A percentile compares a stretch with the other conserved stretches of the same genome.
These are phyloP conservation scores for Pollicipes pollicipes DNA, from an alignment of 1,140 invertebrate genomes.

Conservation along the genomic window DNA sequence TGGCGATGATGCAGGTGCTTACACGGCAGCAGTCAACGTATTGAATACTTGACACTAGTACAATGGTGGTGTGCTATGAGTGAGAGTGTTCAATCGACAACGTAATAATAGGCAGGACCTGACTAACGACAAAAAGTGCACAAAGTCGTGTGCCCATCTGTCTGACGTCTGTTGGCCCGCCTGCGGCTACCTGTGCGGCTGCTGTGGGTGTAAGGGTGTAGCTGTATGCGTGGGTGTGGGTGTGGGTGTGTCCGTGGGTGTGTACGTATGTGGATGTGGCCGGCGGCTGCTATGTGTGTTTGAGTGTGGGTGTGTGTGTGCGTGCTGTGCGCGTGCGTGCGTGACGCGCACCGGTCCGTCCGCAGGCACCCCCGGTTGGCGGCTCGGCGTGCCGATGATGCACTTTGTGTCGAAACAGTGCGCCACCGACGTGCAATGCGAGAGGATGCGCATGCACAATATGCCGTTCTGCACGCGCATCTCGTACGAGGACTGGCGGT, in stretches of 20 bases:
- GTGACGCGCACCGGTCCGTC: constrained; percentile 5
- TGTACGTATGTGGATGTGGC: constrained; percentile 12
- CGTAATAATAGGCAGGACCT: no score
- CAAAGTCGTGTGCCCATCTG: no score
- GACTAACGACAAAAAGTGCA: no score
- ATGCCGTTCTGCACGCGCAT: constrained; percentile 75
- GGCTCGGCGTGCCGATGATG: constrained; percentile 76
- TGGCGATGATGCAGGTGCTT: no score
- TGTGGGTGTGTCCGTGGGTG: background rate
- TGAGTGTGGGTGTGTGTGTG: background rate
- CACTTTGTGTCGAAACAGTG: constrained; percentile 87
- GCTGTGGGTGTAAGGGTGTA: constrained; percentile 6
- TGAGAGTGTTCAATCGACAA: no score
- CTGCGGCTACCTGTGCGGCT: constrained; percentile 6
- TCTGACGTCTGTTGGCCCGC: no score
- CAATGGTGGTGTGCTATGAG: no score
- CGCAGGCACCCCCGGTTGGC: constrained; percentile 83
- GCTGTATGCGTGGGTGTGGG: constrained; percentile 9
- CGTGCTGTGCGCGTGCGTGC: background rate
- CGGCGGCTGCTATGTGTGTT: constrained; percentile 13
- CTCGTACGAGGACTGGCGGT: constrained; percentile 96
- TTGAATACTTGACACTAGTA: no score
- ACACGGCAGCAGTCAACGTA: no score
- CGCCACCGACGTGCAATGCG: constrained; percentile 60
- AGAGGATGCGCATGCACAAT: constrained; percentile 40